Conservation (phyloP, 1,140 invertebrate genomes). For the Parapsyche elsis region DNA sequence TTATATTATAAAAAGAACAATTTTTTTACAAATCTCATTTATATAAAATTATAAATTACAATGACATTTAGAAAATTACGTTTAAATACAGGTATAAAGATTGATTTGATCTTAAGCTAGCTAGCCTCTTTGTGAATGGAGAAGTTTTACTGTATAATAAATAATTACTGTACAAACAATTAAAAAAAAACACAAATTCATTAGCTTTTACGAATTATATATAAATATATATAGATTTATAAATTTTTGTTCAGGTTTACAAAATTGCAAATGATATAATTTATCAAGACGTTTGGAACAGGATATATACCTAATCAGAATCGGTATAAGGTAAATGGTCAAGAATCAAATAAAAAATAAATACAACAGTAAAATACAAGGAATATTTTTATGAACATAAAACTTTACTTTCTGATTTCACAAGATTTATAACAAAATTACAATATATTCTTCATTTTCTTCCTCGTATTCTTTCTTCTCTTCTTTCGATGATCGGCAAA, state of each 20-base stretch:
- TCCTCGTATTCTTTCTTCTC: conserved; percentile 26
- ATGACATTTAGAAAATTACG: neutral
- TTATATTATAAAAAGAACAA: no score
- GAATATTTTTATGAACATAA: conserved; percentile 51
- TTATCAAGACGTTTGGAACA: conserved; percentile 3
- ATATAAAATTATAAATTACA: neutral
- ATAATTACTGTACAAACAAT: conserved; percentile 6
- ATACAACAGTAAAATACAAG: conserved; percentile 55
- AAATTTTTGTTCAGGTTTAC: neutral
- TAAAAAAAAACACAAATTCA: neutral
- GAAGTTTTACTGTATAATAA: neutral
- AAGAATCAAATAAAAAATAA: conserved; percentile 50
- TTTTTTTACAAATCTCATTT: no score
- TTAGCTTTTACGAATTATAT: neutral
- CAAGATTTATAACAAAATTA: conserved; percentile 38
- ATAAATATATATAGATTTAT: conserved; percentile 18
- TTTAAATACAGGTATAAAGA: neutral
- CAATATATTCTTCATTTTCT: conserved; percentile 30
- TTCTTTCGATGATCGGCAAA: conserved; percentile 32
- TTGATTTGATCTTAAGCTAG: neutral
- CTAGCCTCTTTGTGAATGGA: neutral
- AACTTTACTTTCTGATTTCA: conserved; percentile 55
- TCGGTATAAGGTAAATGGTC: conserved; percentile 40
- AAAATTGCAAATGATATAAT: conserved; percentile 19
- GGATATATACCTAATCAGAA: conserved; percentile 25